Percentiles rank a stretch among this genome's conserved stretches.
These are phyloP conservation scores for Eretmochelys imbricata DNA, from an alignment of 2,113 vertebrate species.

Conservation along the genomic window DNA sequence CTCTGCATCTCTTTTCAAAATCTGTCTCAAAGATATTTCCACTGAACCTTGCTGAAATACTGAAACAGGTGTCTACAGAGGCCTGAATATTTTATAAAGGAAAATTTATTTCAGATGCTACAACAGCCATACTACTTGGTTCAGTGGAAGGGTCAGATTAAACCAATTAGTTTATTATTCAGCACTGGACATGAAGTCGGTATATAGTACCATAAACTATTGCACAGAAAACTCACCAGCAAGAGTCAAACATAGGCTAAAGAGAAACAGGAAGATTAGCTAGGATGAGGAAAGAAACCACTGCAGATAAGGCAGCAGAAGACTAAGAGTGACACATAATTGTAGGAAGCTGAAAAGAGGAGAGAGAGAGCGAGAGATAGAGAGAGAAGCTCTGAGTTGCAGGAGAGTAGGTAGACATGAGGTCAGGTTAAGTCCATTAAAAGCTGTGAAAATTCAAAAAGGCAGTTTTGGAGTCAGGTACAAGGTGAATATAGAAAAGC, in stretches of 20 bases:
- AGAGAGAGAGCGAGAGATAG: too few species aligned
- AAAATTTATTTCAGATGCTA: background rate
- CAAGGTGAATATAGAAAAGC: background rate
- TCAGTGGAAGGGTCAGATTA: background rate
- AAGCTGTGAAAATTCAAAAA: background rate
- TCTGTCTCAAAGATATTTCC: background rate
- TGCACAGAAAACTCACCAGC: fast-evolving
- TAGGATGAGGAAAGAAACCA: background rate
- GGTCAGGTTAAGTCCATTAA: background rate
- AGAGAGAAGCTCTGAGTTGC: background rate
- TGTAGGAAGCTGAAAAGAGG: background rate
- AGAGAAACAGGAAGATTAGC: background rate
- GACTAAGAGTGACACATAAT: background rate
- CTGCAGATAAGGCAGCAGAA: background rate
- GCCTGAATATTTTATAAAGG: background rate
- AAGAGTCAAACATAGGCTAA: background rate
- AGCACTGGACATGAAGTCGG: background rate
- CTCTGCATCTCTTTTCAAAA: constrained; percentile 26
- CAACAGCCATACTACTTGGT: background rate
- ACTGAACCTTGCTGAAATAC: background rate
- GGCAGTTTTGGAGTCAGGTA: background rate
- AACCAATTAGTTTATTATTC: fast-evolving
- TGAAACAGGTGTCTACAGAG: constrained; percentile 5
- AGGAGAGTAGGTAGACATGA: background rate
- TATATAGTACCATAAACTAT: background rate